Evolutionary conservation across 2,888 invertebrate genomes (phyloP).

Genomic region (Listrodromus nycthemerus): DNA sequence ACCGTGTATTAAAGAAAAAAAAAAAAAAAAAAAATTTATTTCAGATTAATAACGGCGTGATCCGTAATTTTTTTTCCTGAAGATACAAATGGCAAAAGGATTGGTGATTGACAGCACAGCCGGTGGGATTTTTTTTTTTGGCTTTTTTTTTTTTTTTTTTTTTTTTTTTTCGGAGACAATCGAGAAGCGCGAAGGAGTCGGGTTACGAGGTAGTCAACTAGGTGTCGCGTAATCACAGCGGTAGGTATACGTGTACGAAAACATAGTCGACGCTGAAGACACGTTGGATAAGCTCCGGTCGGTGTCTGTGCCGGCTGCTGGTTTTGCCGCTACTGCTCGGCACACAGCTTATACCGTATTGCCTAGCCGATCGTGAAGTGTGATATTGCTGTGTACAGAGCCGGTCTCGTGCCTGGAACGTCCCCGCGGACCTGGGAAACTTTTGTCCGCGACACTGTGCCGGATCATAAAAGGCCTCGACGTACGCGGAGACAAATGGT

Average conservation of each 20-base stretch:
- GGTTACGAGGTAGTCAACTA: slow-evolving; percentile 69
- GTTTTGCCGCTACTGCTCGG: slow-evolving; percentile 39
- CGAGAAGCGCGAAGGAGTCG: not conserved
- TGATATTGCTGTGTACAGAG: slow-evolving; percentile 72
- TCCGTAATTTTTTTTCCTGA: not conserved
- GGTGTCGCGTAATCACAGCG: slow-evolving; percentile 68
- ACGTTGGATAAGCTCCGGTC: slow-evolving; percentile 9
- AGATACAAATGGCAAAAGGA: not conserved
- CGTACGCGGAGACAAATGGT: not conserved
- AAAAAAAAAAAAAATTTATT: too few species aligned
- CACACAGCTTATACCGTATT: slow-evolving; percentile 70
- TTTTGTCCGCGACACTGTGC: slow-evolving; percentile 65
- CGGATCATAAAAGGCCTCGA: not conserved
- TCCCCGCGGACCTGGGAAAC: slow-evolving; percentile 67
- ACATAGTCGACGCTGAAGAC: slow-evolving; percentile 44
- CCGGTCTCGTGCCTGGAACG: slow-evolving; percentile 20
- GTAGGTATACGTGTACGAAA: slow-evolving; percentile 42
- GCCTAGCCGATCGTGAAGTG: slow-evolving; percentile 77
- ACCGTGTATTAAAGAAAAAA: too few species aligned
- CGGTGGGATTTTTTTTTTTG: not conserved
- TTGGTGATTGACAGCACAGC: too few species aligned
- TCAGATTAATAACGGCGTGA: too few species aligned
- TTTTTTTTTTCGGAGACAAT: not conserved
- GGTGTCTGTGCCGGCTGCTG: slow-evolving; percentile 3
- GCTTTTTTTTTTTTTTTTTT: not conserved